Percentiles rank a stretch among this genome's conserved stretches.
phyloP scores from a whole-genome alignment of 2,888 invertebrate genomes.

The Sinotaia quadrata region DNA sequence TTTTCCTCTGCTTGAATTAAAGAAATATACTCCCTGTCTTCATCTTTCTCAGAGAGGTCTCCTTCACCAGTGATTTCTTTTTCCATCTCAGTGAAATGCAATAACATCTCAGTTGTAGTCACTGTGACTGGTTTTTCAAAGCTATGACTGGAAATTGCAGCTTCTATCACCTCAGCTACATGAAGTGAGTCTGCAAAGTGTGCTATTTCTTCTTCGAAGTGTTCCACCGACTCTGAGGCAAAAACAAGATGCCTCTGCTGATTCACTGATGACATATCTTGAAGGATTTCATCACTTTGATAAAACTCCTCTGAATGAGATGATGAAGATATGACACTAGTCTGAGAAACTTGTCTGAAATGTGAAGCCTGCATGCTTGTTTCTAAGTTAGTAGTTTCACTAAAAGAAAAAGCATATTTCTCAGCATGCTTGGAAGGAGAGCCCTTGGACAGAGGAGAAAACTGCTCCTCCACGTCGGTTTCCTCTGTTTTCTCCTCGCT shows the following conservation, averaged over 20 bases:
- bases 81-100: not conserved
- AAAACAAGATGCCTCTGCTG: not conserved
- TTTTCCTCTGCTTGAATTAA: too few relatives aligned
- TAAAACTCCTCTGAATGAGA: not conserved
- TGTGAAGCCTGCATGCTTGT: conserved; percentile 5
- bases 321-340: not conserved
- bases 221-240: conserved; percentile 25
- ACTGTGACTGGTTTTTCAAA: not conserved
- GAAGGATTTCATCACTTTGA: not conserved
- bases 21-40: too few relatives aligned
- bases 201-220: conserved; percentile 23
- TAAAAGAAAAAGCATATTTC: conserved; percentile 48
- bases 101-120: conserved; percentile 7
- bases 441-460: conserved; percentile 56
- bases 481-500: conserved; percentile 70
- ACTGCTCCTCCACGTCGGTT: conserved; percentile 67
- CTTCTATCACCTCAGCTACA: conserved; percentile 5
- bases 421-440: conserved; percentile 63
- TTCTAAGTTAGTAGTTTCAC: conserved; percentile 47
- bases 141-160: not conserved
- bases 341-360: not conserved
- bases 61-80: conserved; percentile 18
- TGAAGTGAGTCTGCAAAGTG: conserved; percentile 8
- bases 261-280: not conserved
- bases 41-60: conserved; percentile 30